Base-by-base conservation (phyloP, 1,140 invertebrate species). In the Maniola jurtina region DNA sequence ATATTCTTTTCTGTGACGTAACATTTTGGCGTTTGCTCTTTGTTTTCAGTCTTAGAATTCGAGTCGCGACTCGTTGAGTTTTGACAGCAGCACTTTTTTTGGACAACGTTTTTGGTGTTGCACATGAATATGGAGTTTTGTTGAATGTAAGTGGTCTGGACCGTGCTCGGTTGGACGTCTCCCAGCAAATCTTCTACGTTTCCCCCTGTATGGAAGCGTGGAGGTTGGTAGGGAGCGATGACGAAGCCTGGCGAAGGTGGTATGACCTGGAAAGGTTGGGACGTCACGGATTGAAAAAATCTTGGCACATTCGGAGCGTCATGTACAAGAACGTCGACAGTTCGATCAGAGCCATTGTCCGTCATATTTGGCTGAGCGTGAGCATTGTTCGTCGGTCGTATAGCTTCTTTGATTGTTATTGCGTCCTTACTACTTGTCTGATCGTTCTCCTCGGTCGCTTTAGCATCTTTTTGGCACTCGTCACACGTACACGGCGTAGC, bases 1-100 rank as follows among this genome's bases (percentile, higher is more conserved):
- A 92, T 91, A 67, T 91, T 92, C 72, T 92, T 92, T 68, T 91
- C 91, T 14, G 91, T 92, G 0, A 89, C 86, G 58, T 90, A 92
- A 16, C 73, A 85, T 60, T 87, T 88, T 0, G 84, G 82, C 25
- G 73, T 69, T 58, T 84, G 74, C 35, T 77, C 72, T 62, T 75
- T 64, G 47, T 73, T 61, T 65, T 73, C 75, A 42, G 73, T 69
- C 65, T 75, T 72, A 36, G 74, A 62, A 3, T 69, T 68, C 9
- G 79, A 65, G 55, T 88, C 79, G n/a, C 74, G 75, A 64, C 25
- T 25, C 25, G 25, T 25, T 25, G 25, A 25, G 25, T 81, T 86
- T 59, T 87, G 83, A 63, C 86, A 90, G 56, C 86, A 89, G 68
- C 87, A 90, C 68, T 80, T 79, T 62, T 84, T 86, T 61, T 91